Evolutionary conservation across 2,888 invertebrate species (phyloP), one percentile per base, ranked within the genome.

Genomic region (Cosmorhoe ocellata): DNA sequence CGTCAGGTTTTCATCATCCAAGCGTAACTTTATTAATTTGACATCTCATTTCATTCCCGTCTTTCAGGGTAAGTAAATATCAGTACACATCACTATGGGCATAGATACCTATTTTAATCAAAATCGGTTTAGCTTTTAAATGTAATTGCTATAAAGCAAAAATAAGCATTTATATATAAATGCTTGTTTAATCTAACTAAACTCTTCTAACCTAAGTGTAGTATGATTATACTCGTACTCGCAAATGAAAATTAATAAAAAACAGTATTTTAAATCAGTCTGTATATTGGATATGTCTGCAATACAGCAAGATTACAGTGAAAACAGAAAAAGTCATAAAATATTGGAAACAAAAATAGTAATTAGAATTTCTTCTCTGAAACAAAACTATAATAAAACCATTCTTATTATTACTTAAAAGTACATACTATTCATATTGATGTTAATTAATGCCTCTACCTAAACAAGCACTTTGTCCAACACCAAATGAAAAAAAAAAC

Each of bases 241-340:
- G 4, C 18, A 11, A 9, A 37, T 4, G 30, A 24, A 66, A 80
- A n/a, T n/a, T n/a, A n/a, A 76, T 74, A 66, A 83, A 81, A 78
- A 57, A 40, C 62, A 46, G 54, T 32, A 40, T 58, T 63, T 88
- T 87, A 87, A 90, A 90, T 91, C 91, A 91, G 91, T 91, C 91
- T 91, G 91, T 91, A 90, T 91, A 89, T 87, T 90, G 90, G 91
- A 91, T 91, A 91, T 91, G 91, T 91, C 85, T 91, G 91, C 87
- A 91, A 90, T 90, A 91, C 89, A 90, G 90, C 90, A 86, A 90
- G 85, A 90, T 82, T 88, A 88, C 84, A 88, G 84, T 89, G 88
- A 88, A 87, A 89, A 89, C 89, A 89, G 87, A 82, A 86, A n/a
- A 85, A 84, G 82, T 86, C 84, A 88, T 88, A 88, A 89, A 89